Conservation (phyloP, 2,797 vertebrate species). For the Fistularia tabacaria region DNA sequence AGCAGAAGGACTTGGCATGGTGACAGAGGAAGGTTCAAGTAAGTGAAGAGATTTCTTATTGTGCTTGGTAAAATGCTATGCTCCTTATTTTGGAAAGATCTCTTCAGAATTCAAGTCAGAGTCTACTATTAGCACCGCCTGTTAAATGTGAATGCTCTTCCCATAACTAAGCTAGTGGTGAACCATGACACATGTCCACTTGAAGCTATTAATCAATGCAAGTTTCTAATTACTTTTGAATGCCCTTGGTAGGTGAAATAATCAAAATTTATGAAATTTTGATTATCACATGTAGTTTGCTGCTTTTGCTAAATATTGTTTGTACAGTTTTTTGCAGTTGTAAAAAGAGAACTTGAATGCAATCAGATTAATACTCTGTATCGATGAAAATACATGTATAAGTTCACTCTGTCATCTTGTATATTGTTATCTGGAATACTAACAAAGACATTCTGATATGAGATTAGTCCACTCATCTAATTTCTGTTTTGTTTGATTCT, state of each 20-base stretch:
- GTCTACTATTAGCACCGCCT: background rate
- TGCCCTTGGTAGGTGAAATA: slow-evolving; percentile 11
- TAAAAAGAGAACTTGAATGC: background rate
- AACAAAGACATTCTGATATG: background rate
- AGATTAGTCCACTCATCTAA: background rate
- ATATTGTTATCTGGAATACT: background rate
- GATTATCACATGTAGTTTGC: slow-evolving; percentile 18
- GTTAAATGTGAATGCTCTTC: background rate
- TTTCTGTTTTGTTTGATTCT: background rate
- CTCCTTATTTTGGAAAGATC: slow-evolving; percentile 1
- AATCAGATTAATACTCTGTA: too few species aligned
- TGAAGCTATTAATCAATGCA: slow-evolving; percentile 7
- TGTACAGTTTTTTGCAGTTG: slow-evolving; percentile 10
- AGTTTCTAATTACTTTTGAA: slow-evolving; percentile 15
- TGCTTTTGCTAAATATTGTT: slow-evolving; percentile 27
- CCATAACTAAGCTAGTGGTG: slow-evolving; percentile 40
- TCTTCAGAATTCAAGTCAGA: slow-evolving; percentile 1
- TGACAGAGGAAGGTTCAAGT: slow-evolving; percentile 98
- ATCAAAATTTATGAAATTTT: slow-evolving; percentile 45
- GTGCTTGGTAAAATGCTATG: background rate
- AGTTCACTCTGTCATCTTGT: background rate
- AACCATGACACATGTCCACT: slow-evolving; percentile 39
- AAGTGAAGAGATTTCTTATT: slow-evolving; percentile 66
- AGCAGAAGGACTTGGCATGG: slow-evolving; percentile 98
- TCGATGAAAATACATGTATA: too few species aligned